Evolutionary conservation across 1,140 invertebrate species (phyloP), one percentile per base, ranked within the genome.

Genomic region (Drusus annulatus): DNA sequence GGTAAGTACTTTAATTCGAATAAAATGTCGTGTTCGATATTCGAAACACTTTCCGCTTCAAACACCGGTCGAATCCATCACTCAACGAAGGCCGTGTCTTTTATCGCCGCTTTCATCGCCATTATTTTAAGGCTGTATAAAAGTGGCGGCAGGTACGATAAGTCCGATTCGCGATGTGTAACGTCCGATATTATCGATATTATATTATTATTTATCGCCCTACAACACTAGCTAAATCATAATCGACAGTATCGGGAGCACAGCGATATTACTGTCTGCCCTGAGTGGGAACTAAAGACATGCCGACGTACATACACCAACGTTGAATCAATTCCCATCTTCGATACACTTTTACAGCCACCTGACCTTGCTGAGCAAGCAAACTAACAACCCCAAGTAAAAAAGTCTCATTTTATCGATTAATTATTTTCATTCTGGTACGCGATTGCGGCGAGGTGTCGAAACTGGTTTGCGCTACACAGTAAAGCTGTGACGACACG

Each of bases 151-250:
- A 28, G 3, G 51, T 36, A 45, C 36, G 10, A 36, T 51, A 51
- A 31, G 36, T 15, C 36, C 36, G 28, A 73, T 73, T 31, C 69
- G 31, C 51, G 19, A 76, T 54, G 21, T 56, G 54, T 65, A n/a
- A 45, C 36, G 36, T 45, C 36, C 36, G 36, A 45, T 45, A 45
- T 45, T 45, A 28, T 28, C 65, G 68, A 45, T 75, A 80, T 80
- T 76, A 63, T 45, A 45, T 10, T 36, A 36, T 36, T 65, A 81
- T 81, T 81, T 81, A 81, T 78, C 52, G 65, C 68, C 45, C 31
- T 52, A 78, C 80, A 81, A 58, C 36, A 71, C 75, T 81, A 81
- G 63, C 75, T 78, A 69, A 81, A 76, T 81, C 80, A 78, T 81
- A 81, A 77, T 76, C 79, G 71, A 45, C 36, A 52, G 54, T 45